Conservation (phyloP, 2,797 vertebrate species). For the Coregonus sp. region DNA sequence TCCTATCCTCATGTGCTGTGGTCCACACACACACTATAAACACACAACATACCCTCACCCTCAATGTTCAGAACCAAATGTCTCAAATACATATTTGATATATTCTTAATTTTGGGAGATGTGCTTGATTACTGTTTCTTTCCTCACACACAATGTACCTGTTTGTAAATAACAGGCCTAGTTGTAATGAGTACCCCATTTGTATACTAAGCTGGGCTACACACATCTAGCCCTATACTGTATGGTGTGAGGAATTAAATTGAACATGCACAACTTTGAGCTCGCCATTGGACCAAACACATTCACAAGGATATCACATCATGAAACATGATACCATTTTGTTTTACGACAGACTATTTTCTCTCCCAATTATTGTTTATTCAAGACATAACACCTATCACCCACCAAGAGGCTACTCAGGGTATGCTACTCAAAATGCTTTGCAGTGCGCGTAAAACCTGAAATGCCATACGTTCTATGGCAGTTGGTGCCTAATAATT, state of each 20-base stretch:
- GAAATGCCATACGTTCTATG: background rate
- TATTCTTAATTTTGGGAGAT: background rate
- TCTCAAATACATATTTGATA: background rate
- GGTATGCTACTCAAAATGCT: background rate
- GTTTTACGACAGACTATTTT: background rate
- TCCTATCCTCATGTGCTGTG: no score
- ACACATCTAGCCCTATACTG: background rate
- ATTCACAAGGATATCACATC: background rate
- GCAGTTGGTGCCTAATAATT: background rate
- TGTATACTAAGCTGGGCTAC: background rate
- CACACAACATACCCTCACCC: background rate
- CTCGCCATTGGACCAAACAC: background rate
- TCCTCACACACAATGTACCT: background rate
- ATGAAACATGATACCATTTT: background rate
- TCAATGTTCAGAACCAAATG: background rate
- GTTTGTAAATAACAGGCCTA: background rate
- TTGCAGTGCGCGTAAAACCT: background rate
- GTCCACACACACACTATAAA: no score
- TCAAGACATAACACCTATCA: background rate
- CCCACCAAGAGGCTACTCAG: background rate
- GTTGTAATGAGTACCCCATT: no score
- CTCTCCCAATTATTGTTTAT: background rate
- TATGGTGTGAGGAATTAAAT: background rate
- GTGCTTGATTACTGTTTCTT: background rate
- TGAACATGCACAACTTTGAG: background rate